Evolutionary conservation across 1,140 invertebrate genomes (phyloP).

Genomic region (Habropoda laboriosa): DNA sequence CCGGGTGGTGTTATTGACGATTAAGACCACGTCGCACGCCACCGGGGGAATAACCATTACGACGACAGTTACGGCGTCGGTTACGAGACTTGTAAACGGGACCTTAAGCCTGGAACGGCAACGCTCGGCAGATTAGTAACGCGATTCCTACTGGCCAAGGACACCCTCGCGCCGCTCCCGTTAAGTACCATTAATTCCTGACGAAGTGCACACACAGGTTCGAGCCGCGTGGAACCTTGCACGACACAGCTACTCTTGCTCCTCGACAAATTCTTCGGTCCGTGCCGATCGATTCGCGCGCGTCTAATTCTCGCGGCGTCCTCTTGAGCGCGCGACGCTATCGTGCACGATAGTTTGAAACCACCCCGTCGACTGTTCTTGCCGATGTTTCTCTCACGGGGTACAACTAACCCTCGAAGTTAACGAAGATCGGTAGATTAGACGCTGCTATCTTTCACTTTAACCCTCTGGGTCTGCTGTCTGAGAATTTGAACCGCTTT

Average conservation of each 20-base stretch:
- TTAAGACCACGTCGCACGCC: constrained; percentile 48
- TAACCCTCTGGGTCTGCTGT: too few species aligned
- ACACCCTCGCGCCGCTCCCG: neutral
- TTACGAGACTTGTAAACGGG: constrained; percentile 56
- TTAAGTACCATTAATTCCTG: constrained; percentile 24
- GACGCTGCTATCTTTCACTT: too few species aligned
- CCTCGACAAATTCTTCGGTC: neutral
- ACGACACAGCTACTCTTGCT: constrained; percentile 23
- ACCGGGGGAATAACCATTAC: constrained; percentile 59
- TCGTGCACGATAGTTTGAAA: neutral
- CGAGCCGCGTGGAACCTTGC: constrained; percentile 12
- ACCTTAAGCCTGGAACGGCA: constrained; percentile 35
- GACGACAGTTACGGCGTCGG: constrained; percentile 53
- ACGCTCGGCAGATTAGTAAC: constrained; percentile 26
- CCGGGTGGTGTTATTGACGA: constrained; percentile 54
- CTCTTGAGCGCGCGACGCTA: neutral
- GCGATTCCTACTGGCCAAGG: constrained; percentile 36
- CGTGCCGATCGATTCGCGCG: neutral
- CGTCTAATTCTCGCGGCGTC: neutral
- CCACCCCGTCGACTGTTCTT: neutral
- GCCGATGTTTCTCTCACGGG: neutral
- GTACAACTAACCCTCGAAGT: too few species aligned
- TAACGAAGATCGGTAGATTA: too few species aligned
- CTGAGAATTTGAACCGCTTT: too few species aligned
- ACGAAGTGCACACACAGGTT: neutral